A percentile compares a stretch with the other conserved stretches of the same genome.
These are phyloP conservation scores for Ophraella communa DNA, from an alignment of 2,888 invertebrate species.

Conservation along the genomic window DNA sequence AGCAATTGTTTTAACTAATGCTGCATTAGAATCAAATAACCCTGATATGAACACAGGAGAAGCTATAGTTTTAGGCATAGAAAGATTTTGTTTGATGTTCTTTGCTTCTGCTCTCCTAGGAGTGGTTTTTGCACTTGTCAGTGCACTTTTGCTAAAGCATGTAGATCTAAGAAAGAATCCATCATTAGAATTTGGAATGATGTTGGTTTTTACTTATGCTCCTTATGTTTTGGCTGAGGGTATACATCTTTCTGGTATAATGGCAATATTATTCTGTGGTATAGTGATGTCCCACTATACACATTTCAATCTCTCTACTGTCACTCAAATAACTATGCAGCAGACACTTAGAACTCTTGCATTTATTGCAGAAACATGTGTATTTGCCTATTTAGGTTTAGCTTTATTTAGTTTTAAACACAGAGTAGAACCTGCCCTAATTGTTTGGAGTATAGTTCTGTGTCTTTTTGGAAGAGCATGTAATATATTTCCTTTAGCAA, in stretches of 20 bases:
- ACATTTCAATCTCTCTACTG: slow-evolving; percentile 96
- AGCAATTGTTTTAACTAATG: slow-evolving; percentile 95
- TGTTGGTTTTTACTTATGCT: slow-evolving; percentile 97
- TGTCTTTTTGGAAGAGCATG: slow-evolving; percentile 93
- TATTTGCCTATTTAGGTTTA: slow-evolving; percentile 96
- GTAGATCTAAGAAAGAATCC: slow-evolving; percentile 96
- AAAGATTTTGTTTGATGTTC: slow-evolving; percentile 95
- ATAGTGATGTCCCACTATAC: slow-evolving; percentile 99
- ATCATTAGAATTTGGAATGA: slow-evolving; percentile 97
- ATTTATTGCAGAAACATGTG: slow-evolving; percentile 98
- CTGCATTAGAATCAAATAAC: slow-evolving; percentile 75
- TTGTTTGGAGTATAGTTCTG: slow-evolving; percentile 93
- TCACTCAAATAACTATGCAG: slow-evolving; percentile 99
- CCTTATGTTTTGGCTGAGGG: slow-evolving; percentile 99
- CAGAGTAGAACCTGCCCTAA: slow-evolving; percentile 87
- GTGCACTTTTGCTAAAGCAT: slow-evolving; percentile 91
- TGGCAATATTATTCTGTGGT: slow-evolving; percentile 98
- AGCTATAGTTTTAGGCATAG: slow-evolving; percentile 86
- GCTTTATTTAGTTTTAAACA: slow-evolving; percentile 95
- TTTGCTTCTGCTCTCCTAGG: slow-evolving; percentile 98
- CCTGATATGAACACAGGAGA: slow-evolving; percentile 77
- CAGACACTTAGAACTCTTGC: slow-evolving; percentile 97
- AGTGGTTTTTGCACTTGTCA: slow-evolving; percentile 90
- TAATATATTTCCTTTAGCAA: slow-evolving; percentile 95
- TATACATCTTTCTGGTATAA: slow-evolving; percentile 78